Conservation (phyloP, 1,140 invertebrate species). For the Drosophila athabasca region DNA sequence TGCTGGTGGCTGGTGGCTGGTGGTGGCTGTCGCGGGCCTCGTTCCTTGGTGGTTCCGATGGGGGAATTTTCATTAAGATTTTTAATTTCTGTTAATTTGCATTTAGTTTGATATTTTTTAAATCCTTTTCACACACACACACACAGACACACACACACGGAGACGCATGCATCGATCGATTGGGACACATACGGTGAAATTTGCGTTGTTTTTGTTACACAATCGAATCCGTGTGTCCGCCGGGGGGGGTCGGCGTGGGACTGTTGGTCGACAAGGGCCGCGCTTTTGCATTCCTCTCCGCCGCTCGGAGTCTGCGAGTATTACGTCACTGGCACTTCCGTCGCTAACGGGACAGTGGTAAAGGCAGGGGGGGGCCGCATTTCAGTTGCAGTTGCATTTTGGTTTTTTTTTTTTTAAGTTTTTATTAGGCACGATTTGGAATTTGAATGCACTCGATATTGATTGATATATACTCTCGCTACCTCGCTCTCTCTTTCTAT, state of each 20-base stretch:
- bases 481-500: conserved; percentile 17
- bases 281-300: conserved; percentile 23
- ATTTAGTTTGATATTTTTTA: conserved; percentile 8
- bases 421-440: conserved; percentile 73
- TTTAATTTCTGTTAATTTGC: background rate
- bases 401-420: conserved; percentile 1
- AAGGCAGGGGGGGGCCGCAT: conserved; percentile 27
- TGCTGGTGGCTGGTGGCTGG: background rate
- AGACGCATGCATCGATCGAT: conserved; percentile 11
- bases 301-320: conserved; percentile 43
- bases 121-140: conserved; percentile 27
- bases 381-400: conserved; percentile 54
- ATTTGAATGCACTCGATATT: conserved; percentile 74
- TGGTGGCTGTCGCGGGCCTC: conserved; percentile 5
- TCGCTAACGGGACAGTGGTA: conserved; percentile 37
- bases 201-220: conserved; percentile 60
- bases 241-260: conserved; percentile 7
- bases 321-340: conserved; percentile 81
- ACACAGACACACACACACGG: conserved; percentile 10
- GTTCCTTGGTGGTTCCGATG: conserved; percentile 20
- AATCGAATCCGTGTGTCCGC: conserved; percentile 34
- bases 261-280: background rate
- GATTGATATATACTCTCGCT: conserved; percentile 42
- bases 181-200: conserved; percentile 36
- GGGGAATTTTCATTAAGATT: background rate